phyloP scores from a whole-genome alignment of 1,140 invertebrate species.

The Drepana arcuata region DNA sequence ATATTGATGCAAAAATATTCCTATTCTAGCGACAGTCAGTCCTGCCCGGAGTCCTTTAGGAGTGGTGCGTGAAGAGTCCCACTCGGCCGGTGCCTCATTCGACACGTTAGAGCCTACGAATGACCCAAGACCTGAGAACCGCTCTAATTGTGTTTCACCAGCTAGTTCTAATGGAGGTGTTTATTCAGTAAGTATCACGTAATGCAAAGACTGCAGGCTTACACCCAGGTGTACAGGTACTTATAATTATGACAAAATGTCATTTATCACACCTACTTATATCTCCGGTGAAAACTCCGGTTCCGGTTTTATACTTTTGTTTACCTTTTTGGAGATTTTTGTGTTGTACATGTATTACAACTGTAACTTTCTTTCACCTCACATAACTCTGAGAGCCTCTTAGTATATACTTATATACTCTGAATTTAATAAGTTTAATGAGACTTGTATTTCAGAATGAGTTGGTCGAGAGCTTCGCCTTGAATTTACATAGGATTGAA shows the following conservation, averaged over 20 bases:
- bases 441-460: conserved; percentile 75
- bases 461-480: conserved; percentile 87
- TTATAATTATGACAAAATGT: no score
- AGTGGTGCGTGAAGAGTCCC: conserved; percentile 60
- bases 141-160: conserved; percentile 79
- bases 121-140: background rate
- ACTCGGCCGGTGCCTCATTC: conserved; percentile 60
- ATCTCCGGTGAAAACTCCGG: no score
- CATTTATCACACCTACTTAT: no score
- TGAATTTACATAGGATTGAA: conserved; percentile 95
- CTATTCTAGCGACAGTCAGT: conserved; percentile 46
- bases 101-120: conserved; percentile 43
- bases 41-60: conserved; percentile 61
- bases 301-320: no score
- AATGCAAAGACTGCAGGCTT: no score
- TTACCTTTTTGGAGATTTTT: no score
- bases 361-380: no score
- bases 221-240: background rate
- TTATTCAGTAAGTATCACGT: conserved; percentile 84
- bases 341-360: no score
- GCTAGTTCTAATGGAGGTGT: conserved; percentile 89
- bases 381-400: no score
- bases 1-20: conserved; percentile 7
- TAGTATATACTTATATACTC: no score
- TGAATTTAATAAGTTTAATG: no score